Evolutionary conservation across 2,797 vertebrate species (phyloP).

Genomic region (Acipenser ruthenus): DNA sequence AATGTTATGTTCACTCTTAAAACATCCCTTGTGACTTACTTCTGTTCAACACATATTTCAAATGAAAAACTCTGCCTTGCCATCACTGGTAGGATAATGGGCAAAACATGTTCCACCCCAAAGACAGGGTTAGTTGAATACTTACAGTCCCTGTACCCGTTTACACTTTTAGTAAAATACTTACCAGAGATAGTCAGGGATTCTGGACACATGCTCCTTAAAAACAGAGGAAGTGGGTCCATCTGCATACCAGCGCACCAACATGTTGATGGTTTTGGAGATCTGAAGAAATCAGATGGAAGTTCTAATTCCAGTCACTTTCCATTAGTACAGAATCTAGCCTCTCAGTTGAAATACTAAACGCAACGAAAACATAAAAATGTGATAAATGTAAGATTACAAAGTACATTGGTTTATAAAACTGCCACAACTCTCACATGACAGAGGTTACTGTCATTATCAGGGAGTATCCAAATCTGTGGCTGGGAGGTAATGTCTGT

Average conservation of each 20-base stretch:
- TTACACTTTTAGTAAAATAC: conserved; percentile 20
- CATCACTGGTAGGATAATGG: neutral
- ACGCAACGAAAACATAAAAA: neutral
- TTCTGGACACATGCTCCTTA: conserved; percentile 80
- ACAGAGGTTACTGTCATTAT: too few species aligned
- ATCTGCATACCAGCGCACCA: conserved; percentile 82
- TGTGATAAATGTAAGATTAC: neutral
- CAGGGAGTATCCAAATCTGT: too few species aligned
- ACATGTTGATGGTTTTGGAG: conserved; percentile 92
- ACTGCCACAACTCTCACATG: too few species aligned
- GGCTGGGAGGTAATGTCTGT: too few species aligned
- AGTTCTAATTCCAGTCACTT: neutral
- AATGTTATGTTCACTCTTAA: too few species aligned
- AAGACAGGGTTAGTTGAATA: too few species aligned
- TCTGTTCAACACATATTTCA: too few species aligned
- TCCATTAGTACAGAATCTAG: neutral
- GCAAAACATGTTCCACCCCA: neutral
- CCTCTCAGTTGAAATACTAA: too few species aligned
- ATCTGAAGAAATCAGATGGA: conserved; percentile 56
- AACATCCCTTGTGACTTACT: too few species aligned
- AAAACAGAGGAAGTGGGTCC: conserved; percentile 71
- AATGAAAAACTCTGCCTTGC: too few species aligned
- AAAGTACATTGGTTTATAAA: too few species aligned
- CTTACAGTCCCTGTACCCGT: too few species aligned
- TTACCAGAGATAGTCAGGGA: conserved; percentile 92